phyloP scores from a whole-genome alignment of 2,888 invertebrate species.

The Eremobia ochroleuca region DNA sequence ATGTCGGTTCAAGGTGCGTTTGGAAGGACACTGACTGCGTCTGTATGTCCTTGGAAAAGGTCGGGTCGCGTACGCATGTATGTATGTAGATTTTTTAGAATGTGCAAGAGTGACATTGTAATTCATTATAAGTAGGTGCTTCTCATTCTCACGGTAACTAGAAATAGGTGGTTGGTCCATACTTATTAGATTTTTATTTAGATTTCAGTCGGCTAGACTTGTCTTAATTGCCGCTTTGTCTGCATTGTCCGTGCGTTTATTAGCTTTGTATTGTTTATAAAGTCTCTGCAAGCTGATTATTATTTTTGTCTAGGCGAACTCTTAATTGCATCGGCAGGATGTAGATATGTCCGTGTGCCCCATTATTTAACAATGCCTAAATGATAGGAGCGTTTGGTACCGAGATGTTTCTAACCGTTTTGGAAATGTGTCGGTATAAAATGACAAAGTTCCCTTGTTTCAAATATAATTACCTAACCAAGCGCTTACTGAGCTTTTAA shows the following conservation, averaged over 20 bases:
- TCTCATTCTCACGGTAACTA: constrained; percentile 46
- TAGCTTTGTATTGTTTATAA: constrained; percentile 19
- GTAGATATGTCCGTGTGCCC: background rate
- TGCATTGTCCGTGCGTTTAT: constrained; percentile 13
- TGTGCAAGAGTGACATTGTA: constrained; percentile 31
- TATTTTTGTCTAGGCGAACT: background rate
- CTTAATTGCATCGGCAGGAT: background rate
- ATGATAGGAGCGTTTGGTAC: background rate
- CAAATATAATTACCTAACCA: constrained; percentile 1
- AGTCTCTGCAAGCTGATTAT: background rate
- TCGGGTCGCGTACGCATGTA: constrained; percentile 6
- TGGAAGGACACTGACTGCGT: constrained; percentile 8
- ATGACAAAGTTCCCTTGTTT: constrained; percentile 15
- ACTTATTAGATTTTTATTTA: constrained; percentile 51
- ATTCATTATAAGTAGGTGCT: constrained; percentile 17
- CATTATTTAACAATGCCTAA: background rate
- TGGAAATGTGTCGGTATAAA: background rate
- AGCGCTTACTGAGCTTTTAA: constrained; percentile 28
- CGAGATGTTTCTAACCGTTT: background rate
- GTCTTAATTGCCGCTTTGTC: constrained; percentile 46
- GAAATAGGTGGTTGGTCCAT: constrained; percentile 36
- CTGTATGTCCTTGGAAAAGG: constrained; percentile 19
- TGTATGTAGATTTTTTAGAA: background rate
- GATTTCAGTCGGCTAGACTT: constrained; percentile 34
- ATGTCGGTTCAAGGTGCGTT: constrained; percentile 13